These are phyloP conservation scores for Macrobrachium rosenbergii DNA, from an alignment of 1,140 invertebrate species.

Conservation along the genomic window DNA sequence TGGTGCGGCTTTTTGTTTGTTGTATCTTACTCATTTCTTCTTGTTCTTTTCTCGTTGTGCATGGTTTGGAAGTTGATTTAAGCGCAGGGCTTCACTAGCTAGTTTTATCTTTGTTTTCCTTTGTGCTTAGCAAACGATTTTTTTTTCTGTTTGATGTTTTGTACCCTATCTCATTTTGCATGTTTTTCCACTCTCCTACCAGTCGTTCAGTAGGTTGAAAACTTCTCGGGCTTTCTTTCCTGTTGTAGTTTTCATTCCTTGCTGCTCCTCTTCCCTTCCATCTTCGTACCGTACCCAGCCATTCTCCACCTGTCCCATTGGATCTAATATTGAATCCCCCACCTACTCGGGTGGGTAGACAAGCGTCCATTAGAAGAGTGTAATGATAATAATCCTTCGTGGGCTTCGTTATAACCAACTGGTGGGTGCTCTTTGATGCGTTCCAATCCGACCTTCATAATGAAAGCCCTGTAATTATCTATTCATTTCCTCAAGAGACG, in stretches of 20 bases:
- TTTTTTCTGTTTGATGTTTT: too few relatives aligned
- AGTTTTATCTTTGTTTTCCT: too few relatives aligned
- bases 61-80: too few relatives aligned
- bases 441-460: slow-evolving; percentile 9
- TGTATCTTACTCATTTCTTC: too few relatives aligned
- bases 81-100: too few relatives aligned
- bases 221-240: not conserved
- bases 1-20: too few relatives aligned
- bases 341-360: not conserved
- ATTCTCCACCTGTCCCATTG: not conserved
- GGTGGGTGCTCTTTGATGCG: slow-evolving; percentile 9
- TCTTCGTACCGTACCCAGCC: not conserved
- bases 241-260: too few relatives aligned
- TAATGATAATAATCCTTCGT: slow-evolving; percentile 20
- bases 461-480: slow-evolving; percentile 22
- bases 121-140: too few relatives aligned
- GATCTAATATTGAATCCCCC: not conserved
- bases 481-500: not conserved
- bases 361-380: not conserved
- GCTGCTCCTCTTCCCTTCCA: not conserved
- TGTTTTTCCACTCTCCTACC: not conserved
- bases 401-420: slow-evolving; percentile 17
- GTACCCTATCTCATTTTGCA: not conserved
- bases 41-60: too few relatives aligned
- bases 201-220: too few relatives aligned